phyloP scores from a whole-genome alignment of 2,888 invertebrate genomes.

The Chrysomela aeneicollis region DNA sequence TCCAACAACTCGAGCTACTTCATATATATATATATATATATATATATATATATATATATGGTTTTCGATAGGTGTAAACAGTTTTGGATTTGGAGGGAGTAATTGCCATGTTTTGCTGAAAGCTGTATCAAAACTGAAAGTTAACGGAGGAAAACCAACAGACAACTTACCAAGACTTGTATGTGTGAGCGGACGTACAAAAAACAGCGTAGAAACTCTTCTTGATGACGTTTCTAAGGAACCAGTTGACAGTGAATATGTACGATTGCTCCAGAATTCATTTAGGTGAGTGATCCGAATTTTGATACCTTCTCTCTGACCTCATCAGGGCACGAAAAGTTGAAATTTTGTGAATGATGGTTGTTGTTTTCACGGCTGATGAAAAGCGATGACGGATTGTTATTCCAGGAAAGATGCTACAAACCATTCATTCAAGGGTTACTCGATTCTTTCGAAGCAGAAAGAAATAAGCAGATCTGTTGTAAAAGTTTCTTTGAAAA shows the following conservation, averaged over 20 bases:
- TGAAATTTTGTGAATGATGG: too few species aligned
- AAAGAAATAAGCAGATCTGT: slow-evolving; percentile 46
- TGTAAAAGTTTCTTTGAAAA: slow-evolving; percentile 12
- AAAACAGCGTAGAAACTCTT: slow-evolving; percentile 74
- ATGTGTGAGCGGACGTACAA: slow-evolving; percentile 80
- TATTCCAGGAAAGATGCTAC: slow-evolving; percentile 58
- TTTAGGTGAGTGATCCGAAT: slow-evolving; percentile 45
- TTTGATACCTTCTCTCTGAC: too few species aligned
- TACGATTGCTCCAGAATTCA: slow-evolving; percentile 50
- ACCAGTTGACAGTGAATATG: slow-evolving; percentile 47
- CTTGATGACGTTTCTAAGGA: slow-evolving; percentile 68
- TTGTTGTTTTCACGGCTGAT: too few species aligned
- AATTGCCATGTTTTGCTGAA: slow-evolving; percentile 78
- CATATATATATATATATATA: too few species aligned
- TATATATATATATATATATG: too few species aligned
- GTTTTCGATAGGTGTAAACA: slow-evolving; percentile 75
- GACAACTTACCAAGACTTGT: slow-evolving; percentile 78
- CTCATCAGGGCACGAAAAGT: too few species aligned
- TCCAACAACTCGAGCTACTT: too few species aligned
- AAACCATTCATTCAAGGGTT: slow-evolving; percentile 81
- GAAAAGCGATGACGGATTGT: too few species aligned
- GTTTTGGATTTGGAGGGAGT: slow-evolving; percentile 93
- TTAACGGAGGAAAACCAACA: slow-evolving; percentile 67
- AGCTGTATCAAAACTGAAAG: slow-evolving; percentile 68
- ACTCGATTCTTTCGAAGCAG: slow-evolving; percentile 63